Evolutionary conservation across 1,140 invertebrate species (phyloP).

Genomic region (Drosophila lowei): DNA sequence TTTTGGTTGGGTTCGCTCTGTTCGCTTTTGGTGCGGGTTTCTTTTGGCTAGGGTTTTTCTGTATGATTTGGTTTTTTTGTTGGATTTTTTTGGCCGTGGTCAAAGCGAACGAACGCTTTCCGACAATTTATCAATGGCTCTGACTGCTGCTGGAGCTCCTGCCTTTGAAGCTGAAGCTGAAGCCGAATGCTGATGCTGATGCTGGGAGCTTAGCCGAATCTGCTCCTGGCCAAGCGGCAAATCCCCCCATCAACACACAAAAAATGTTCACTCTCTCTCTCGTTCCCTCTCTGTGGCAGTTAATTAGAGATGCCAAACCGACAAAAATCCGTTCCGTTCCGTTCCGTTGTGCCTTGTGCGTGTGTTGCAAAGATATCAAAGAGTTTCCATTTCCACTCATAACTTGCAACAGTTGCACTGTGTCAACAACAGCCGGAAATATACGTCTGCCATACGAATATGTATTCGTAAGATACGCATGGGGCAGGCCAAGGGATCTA

Average conservation of each 20-base stretch:
- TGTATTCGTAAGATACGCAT: too few species aligned
- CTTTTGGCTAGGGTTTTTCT: slow-evolving; percentile 19
- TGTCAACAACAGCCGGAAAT: slow-evolving; percentile 1
- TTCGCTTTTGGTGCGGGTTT: slow-evolving; percentile 4
- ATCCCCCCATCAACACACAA: not conserved
- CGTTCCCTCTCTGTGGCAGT: slow-evolving; percentile 26
- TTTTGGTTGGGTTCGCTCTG: slow-evolving; percentile 26
- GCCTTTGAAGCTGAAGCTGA: slow-evolving; percentile 9
- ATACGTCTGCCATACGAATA: not conserved
- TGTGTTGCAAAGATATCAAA: slow-evolving; percentile 13
- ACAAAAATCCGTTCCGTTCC: not conserved
- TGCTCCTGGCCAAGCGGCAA: slow-evolving; percentile 18
- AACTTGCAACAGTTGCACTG: not conserved
- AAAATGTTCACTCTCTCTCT: not conserved
- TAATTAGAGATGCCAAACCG: slow-evolving; percentile 42
- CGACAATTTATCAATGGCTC: slow-evolving; percentile 57
- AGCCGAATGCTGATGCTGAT: not conserved
- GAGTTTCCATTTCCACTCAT: slow-evolving; percentile 32
- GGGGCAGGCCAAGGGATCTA: too few species aligned
- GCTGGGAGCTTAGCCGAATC: slow-evolving; percentile 23
- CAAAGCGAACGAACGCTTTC: slow-evolving; percentile 30
- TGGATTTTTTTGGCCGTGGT: slow-evolving; percentile 20
- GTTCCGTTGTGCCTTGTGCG: not conserved
- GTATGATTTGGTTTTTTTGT: not conserved
- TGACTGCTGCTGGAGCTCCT: not conserved